These are phyloP conservation scores for Malaclemys terrapin DNA, from an alignment of 2,113 vertebrate species.

Conservation along the genomic window DNA sequence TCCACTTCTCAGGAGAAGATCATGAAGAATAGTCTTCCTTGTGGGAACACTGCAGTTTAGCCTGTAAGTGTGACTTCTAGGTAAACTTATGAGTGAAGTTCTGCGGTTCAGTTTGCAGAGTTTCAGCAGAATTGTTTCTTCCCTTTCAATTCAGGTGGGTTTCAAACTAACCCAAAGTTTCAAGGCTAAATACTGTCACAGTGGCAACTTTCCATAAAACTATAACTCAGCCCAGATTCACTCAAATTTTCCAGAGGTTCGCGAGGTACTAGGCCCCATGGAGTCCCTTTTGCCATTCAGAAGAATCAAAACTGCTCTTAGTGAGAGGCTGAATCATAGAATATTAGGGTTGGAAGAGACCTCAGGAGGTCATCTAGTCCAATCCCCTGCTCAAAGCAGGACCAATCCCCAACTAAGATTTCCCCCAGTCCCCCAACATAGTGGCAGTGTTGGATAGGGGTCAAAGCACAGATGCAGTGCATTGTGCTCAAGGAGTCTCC, in stretches of 20 bases:
- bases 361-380: too few species aligned
- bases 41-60: neutral
- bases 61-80: neutral
- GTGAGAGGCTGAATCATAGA: neutral
- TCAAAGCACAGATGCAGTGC: neutral
- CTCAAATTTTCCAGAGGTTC: neutral
- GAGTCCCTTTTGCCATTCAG: neutral
- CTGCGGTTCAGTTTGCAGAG: neutral
- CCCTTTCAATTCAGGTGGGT: neutral
- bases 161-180: neutral
- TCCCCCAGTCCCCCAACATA: neutral
- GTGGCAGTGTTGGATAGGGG: constrained; percentile 16
- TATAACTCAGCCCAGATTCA: neutral
- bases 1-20: neutral
- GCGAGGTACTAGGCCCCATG: neutral
- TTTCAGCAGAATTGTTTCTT: neutral
- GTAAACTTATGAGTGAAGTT: neutral
- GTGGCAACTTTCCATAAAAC: fast-evolving
- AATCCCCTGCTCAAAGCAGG: too few species aligned
- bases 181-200: neutral
- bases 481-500: neutral
- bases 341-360: too few species aligned
- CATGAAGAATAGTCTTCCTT: neutral
- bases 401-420: neutral
- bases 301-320: neutral